phyloP scores from a whole-genome alignment of 2,797 vertebrate genomes.

The Gymnothorax javanicus region DNA sequence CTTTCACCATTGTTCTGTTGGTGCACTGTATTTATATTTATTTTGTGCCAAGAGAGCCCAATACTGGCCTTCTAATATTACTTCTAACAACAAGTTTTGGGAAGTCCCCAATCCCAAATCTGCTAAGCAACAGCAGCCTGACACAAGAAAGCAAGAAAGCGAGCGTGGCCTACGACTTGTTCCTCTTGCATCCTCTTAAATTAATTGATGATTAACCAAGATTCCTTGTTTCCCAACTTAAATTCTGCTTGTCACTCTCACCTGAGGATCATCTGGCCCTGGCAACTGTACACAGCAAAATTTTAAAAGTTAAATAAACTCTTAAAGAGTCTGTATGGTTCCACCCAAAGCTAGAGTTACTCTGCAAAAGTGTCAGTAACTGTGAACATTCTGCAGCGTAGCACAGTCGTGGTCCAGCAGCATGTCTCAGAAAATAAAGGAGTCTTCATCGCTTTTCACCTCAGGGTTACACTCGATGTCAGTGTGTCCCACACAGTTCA shows the following conservation, averaged over 20 bases:
- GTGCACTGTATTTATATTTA: background rate
- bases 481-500: background rate
- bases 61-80: background rate
- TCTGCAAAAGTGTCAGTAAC: too few relatives aligned
- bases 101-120: background rate
- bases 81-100: background rate
- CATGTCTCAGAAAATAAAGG: background rate
- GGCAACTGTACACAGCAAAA: background rate
- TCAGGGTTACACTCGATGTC: background rate
- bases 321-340: too few relatives aligned
- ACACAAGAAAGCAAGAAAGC: background rate
- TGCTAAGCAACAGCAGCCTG: background rate
- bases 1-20: background rate
- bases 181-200: background rate
- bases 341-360: too few relatives aligned
- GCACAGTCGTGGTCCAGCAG: background rate
- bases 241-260: background rate
- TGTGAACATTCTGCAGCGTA: too few relatives aligned
- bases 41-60: background rate
- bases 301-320: background rate
- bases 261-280: background rate
- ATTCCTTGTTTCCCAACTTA: background rate
- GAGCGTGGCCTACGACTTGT: background rate
- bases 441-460: background rate
- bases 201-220: background rate